A percentile compares a stretch with the other conserved stretches of the same genome.
These are phyloP conservation scores for Pristis pectinata DNA, from an alignment of 2,797 vertebrate genomes.

Conservation along the genomic window DNA sequence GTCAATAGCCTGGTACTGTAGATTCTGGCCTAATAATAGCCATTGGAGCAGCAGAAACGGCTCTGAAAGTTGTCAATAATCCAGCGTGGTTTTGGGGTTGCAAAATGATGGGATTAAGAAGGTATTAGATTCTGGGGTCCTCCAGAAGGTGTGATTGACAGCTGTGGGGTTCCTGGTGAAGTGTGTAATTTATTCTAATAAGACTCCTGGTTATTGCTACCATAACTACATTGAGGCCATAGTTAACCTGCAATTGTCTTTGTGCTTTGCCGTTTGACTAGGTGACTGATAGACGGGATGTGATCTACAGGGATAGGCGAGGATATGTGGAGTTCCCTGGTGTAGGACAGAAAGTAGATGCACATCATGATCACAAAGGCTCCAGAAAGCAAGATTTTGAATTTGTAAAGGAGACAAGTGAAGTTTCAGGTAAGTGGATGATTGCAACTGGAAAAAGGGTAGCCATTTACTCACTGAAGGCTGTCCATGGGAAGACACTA, in stretches of 20 bases:
- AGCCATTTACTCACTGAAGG: neutral
- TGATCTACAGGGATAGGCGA: slow-evolving; percentile 58
- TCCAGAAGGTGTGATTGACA: neutral
- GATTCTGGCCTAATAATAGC: neutral
- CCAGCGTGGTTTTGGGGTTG: too few relatives aligned
- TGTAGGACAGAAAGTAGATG: slow-evolving; percentile 55
- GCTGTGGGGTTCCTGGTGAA: slow-evolving; percentile 23
- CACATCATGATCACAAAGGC: neutral
- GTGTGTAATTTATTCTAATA: neutral
- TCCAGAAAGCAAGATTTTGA: neutral
- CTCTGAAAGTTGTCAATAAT: neutral
- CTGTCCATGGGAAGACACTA: neutral
- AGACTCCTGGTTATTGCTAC: neutral
- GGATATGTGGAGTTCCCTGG: slow-evolving; percentile 66
- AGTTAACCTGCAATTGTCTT: neutral
- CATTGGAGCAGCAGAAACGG: neutral
- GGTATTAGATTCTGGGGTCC: neutral
- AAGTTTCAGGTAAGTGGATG: slow-evolving; percentile 48
- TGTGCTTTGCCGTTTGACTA: slow-evolving; percentile 44
- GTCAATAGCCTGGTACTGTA: neutral
- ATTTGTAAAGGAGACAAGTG: slow-evolving; percentile 36
- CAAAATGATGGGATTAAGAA: too few relatives aligned
- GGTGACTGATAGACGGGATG: slow-evolving; percentile 72
- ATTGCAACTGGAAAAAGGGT: neutral
- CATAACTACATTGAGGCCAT: neutral